Conservation (phyloP, 2,888 invertebrate genomes). For the Eubasilissa splendida region DNA sequence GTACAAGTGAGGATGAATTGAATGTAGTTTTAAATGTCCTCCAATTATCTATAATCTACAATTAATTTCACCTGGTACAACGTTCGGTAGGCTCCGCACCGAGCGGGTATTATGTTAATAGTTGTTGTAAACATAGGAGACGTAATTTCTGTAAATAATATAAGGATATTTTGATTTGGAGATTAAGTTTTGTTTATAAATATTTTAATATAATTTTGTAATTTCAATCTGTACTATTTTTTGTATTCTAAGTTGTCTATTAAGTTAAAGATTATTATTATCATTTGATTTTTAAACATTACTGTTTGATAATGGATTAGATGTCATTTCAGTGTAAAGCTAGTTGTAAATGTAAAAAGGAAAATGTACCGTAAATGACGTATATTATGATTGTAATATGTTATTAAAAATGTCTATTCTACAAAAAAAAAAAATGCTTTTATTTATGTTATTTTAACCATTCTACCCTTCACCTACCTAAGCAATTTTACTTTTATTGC, state of each 20-base stretch:
- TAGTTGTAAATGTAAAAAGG: constrained; percentile 56
- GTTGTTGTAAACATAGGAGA: not conserved
- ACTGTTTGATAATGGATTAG: constrained; percentile 49
- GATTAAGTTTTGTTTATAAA: constrained; percentile 48
- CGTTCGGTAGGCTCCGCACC: not conserved
- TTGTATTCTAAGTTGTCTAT: constrained; percentile 48
- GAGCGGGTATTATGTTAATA: constrained; percentile 17
- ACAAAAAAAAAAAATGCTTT: constrained; percentile 45
- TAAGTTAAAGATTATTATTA: constrained; percentile 39
- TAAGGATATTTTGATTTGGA: constrained; percentile 39
- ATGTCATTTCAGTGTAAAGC: constrained; percentile 55
- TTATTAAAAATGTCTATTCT: constrained; percentile 59
- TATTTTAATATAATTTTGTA: constrained; percentile 41
- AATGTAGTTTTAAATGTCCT: constrained; percentile 28
- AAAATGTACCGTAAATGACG: constrained; percentile 56
- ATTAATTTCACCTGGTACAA: constrained; percentile 10
- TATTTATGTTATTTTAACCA: not conserved
- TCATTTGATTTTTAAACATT: constrained; percentile 45
- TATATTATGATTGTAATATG: constrained; percentile 57
- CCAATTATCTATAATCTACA: not conserved
- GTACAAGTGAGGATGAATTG: constrained; percentile 2
- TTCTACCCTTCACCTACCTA: too few species aligned
- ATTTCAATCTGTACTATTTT: constrained; percentile 52
- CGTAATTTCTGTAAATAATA: constrained; percentile 42
- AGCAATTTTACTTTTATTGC: too few species aligned